These are phyloP conservation scores for Helicoverpa armigera DNA, from an alignment of 1,140 invertebrate genomes.

Conservation along the genomic window DNA sequence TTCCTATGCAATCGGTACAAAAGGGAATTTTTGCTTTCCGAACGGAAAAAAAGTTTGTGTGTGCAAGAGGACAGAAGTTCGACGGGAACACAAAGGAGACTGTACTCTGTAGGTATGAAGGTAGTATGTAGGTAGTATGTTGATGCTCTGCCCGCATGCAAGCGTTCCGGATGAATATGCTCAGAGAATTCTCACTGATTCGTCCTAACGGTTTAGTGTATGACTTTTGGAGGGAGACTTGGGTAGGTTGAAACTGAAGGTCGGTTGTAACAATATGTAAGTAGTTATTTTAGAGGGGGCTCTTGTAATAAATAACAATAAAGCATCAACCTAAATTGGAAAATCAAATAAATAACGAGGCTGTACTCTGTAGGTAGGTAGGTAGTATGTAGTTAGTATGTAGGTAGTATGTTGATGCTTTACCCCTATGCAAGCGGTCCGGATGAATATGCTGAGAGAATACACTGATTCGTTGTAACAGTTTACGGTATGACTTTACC, in stretches of 20 bases:
- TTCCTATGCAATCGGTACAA: slow-evolving; percentile 24
- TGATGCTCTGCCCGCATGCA: not conserved
- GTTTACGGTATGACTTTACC: too few species aligned
- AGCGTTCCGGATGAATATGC: too few species aligned
- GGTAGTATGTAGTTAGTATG: too few species aligned
- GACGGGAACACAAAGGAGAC: slow-evolving; percentile 1
- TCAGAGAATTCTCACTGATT: not conserved
- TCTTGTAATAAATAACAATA: too few species aligned
- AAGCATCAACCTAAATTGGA: too few species aligned
- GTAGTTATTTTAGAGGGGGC: too few species aligned
- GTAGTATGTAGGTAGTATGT: not conserved
- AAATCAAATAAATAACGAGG: too few species aligned
- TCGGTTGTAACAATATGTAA: too few species aligned
- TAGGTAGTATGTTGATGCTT: not conserved
- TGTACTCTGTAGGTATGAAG: not conserved
- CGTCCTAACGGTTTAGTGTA: not conserved
- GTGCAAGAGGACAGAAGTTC: slow-evolving; percentile 9
- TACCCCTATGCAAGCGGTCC: not conserved
- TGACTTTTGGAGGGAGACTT: too few species aligned
- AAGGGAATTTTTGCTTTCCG: slow-evolving; percentile 32
- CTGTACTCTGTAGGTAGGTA: slow-evolving; percentile 12
- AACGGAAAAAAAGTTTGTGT: slow-evolving; percentile 22
- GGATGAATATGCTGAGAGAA: too few species aligned
- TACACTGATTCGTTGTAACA: not conserved
- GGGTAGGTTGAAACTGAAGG: too few species aligned